Evolutionary conservation across 2,797 vertebrate species (phyloP).

Genomic region (Mormyrops attenuatus): DNA sequence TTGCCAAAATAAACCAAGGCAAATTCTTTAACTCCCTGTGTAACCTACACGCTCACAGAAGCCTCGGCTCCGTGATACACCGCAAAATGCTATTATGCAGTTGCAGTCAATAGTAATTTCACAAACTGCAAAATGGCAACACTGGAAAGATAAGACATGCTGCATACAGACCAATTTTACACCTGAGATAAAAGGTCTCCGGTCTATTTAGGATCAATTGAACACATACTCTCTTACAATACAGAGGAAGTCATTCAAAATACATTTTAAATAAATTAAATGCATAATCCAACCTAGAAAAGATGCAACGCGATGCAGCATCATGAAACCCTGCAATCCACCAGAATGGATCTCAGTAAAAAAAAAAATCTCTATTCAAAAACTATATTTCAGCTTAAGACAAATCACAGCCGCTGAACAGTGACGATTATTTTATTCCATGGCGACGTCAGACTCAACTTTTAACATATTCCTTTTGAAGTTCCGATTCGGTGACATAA

Average conservation of each 20-base stretch:
- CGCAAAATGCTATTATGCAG: neutral
- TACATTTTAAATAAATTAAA: neutral
- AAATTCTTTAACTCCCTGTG: neutral
- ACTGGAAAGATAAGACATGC: neutral
- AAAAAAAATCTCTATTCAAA: neutral
- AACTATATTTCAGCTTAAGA: constrained; percentile 6
- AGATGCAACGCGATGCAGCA: neutral
- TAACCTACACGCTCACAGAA: neutral
- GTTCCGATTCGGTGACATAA: constrained; percentile 27
- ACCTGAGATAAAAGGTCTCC: neutral
- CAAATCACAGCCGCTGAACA: constrained; percentile 35
- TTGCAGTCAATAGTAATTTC: neutral
- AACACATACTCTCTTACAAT: neutral
- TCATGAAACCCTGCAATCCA: neutral
- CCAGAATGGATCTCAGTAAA: neutral
- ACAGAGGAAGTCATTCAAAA: neutral
- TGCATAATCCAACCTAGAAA: neutral
- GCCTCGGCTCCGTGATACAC: neutral
- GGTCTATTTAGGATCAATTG: neutral
- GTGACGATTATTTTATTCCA: constrained; percentile 42
- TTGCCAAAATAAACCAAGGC: neutral
- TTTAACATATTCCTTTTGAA: constrained; percentile 43
- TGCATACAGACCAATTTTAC: neutral
- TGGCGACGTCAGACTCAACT: constrained; percentile 35
- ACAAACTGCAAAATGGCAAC: neutral